These are phyloP conservation scores for Xenentodon cancila DNA, from an alignment of 2,797 vertebrate genomes.

Conservation along the genomic window DNA sequence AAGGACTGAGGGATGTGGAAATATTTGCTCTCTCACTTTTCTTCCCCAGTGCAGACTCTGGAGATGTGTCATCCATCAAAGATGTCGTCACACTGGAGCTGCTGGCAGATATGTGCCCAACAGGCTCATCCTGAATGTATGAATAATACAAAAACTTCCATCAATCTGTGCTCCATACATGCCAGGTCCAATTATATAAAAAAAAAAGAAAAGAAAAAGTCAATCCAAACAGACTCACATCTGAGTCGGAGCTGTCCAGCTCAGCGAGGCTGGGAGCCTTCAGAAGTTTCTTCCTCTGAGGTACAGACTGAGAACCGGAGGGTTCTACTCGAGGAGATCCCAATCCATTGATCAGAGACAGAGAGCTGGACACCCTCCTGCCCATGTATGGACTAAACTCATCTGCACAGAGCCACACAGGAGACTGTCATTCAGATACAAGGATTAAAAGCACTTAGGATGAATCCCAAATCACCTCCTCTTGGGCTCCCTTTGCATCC, in stretches of 20 bases:
- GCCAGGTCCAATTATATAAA: not conserved
- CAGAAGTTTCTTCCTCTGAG: conserved; percentile 90
- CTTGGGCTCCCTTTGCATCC: conserved; percentile 39
- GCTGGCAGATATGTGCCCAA: conserved; percentile 84
- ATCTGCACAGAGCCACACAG: conserved; percentile 78
- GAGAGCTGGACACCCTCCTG: conserved; percentile 79
- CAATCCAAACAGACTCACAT: conserved; percentile 78
- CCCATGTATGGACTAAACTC: conserved; percentile 86
- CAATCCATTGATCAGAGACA: conserved; percentile 82
- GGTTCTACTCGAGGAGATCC: conserved; percentile 44
- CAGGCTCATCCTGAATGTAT: conserved; percentile 86
- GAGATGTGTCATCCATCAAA: conserved; percentile 88
- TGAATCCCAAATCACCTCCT: conserved; percentile 55
- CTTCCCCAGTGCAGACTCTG: conserved; percentile 84
- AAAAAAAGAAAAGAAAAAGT: conserved; percentile 1
- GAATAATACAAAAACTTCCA: conserved; percentile 16
- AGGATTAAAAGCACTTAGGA: conserved; percentile 8
- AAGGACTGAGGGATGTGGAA: not conserved
- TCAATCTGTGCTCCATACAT: not conserved
- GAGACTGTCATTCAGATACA: conserved; percentile 25
- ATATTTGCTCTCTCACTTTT: conserved; percentile 87
- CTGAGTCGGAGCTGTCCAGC: conserved; percentile 94
- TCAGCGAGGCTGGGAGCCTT: conserved; percentile 95
- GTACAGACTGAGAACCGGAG: conserved; percentile 71
- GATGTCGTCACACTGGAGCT: conserved; percentile 91